A percentile compares a stretch with the other conserved stretches of the same genome.
phyloP scores from a whole-genome alignment of 2,797 vertebrate genomes.

The Sus cebifrons region DNA sequence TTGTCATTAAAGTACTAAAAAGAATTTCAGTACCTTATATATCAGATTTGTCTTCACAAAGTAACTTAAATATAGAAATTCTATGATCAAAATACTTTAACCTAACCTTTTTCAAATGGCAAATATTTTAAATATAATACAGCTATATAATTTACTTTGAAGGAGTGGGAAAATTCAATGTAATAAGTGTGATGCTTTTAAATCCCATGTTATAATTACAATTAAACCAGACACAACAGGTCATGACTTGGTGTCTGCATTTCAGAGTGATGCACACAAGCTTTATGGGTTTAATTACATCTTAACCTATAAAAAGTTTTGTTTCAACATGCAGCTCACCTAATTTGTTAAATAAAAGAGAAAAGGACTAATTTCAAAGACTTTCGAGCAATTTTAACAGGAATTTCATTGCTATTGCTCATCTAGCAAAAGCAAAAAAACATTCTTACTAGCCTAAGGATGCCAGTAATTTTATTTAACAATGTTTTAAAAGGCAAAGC shows the following conservation, averaged over 20 bases:
- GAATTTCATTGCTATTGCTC: background rate
- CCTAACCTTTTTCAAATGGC: conserved; percentile 56
- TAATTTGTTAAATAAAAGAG: conserved; percentile 61
- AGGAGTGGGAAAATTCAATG: conserved; percentile 76
- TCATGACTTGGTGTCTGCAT: conserved; percentile 55
- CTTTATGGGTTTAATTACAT: conserved; percentile 83
- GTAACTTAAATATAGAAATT: conserved; percentile 49
- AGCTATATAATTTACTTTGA: conserved; percentile 79
- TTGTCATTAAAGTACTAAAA: background rate
- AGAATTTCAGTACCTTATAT: conserved; percentile 26
- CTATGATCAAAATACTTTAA: conserved; percentile 55
- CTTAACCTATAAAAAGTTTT: conserved; percentile 73
- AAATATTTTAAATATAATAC: conserved; percentile 69
- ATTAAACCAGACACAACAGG: conserved; percentile 80
- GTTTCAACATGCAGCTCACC: conserved; percentile 78
- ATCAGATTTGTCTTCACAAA: conserved; percentile 64
- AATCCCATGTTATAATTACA: conserved; percentile 74
- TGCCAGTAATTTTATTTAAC: background rate
- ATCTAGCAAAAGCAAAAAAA: conserved; percentile 35
- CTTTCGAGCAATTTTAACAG: conserved; percentile 59
- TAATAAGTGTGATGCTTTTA: conserved; percentile 77
- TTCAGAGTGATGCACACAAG: conserved; percentile 68
- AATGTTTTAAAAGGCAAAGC: conserved; percentile 46
- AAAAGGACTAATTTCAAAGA: conserved; percentile 62
- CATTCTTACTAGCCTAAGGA: conserved; percentile 27